Percentiles rank a stretch among this genome's conserved stretches.
These are phyloP conservation scores for Petromus typicus DNA, from an alignment of 2,113 vertebrate genomes.

Conservation along the genomic window DNA sequence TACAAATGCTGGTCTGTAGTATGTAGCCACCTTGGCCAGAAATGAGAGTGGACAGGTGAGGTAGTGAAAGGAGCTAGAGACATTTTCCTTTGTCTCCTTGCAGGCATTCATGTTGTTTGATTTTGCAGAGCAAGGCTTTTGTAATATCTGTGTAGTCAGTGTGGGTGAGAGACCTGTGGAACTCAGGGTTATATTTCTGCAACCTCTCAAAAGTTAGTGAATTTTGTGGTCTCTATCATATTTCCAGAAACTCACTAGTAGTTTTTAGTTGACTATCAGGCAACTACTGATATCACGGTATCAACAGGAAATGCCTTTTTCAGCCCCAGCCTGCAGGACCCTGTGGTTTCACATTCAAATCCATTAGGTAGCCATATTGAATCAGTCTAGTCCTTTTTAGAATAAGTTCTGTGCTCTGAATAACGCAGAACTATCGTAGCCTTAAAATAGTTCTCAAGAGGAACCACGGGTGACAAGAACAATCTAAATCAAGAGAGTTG, in stretches of 20 bases:
- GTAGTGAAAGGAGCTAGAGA: background rate
- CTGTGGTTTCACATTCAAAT: background rate
- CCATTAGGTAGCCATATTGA: background rate
- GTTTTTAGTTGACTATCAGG: background rate
- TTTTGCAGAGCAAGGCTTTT: background rate
- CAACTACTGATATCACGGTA: background rate
- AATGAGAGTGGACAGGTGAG: background rate
- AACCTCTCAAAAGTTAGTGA: background rate
- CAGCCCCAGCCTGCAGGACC: background rate
- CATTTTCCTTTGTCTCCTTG: background rate
- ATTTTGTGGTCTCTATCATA: background rate
- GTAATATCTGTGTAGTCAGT: background rate
- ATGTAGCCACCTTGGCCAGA: background rate
- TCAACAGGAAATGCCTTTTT: background rate
- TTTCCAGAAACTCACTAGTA: background rate
- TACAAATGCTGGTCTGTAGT: background rate
- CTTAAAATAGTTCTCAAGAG: background rate
- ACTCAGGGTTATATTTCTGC: slow-evolving; percentile 5
- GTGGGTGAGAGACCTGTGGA: background rate
- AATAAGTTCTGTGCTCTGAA: background rate
- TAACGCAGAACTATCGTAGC: background rate
- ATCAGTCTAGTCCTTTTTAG: background rate
- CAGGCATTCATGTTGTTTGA: background rate
- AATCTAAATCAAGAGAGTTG: background rate
- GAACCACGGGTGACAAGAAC: background rate